These are phyloP conservation scores for Watsonalla cultraria DNA, from an alignment of 2,888 invertebrate species.

Conservation along the genomic window DNA sequence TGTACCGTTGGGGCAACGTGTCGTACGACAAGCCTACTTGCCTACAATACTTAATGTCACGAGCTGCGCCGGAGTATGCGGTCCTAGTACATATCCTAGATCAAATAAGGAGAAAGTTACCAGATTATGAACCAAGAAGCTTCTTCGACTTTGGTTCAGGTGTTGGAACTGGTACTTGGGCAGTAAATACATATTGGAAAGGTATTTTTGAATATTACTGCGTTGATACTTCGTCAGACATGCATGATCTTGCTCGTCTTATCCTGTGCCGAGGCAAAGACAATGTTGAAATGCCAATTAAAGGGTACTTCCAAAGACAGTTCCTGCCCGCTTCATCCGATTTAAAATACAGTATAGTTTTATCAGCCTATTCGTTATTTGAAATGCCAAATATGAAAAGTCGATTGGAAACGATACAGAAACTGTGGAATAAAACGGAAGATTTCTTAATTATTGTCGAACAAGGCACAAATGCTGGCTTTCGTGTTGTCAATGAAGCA, in stretches of 20 bases:
- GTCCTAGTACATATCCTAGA: conserved; percentile 83
- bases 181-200: conserved; percentile 85
- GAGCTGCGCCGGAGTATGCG: conserved; percentile 88
- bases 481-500: conserved; percentile 89
- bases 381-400: conserved; percentile 84
- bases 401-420: conserved; percentile 84
- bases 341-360: conserved; percentile 86
- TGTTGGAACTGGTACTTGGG: conserved; percentile 92
- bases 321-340: conserved; percentile 84
- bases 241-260: conserved; percentile 89
- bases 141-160: conserved; percentile 97
- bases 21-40: conserved; percentile 82
- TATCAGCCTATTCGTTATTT: conserved; percentile 88
- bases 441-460: conserved; percentile 91
- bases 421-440: conserved; percentile 92
- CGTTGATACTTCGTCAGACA: conserved; percentile 88
- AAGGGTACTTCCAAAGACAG: conserved; percentile 86
- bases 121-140: conserved; percentile 84
- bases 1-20: conserved; percentile 87
- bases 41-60: conserved; percentile 83
- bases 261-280: conserved; percentile 83
- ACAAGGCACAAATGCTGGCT: conserved; percentile 90
- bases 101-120: conserved; percentile 83
- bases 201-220: conserved; percentile 89
- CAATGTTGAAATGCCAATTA: conserved; percentile 77